Conservation (phyloP, 1,140 invertebrate genomes). For the Drosophila chauvacae region DNA sequence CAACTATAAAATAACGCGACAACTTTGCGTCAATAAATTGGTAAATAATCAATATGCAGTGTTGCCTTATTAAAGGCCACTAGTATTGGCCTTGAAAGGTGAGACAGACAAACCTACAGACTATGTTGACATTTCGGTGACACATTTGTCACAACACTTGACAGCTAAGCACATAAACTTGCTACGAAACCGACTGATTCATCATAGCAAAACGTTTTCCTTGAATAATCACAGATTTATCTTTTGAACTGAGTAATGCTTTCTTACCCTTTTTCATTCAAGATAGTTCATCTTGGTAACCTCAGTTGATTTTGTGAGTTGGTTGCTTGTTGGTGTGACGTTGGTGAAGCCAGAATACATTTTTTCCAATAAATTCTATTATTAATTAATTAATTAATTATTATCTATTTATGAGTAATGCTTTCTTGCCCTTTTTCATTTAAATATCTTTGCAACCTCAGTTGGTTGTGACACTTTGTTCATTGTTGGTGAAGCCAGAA, state of each 20-base stretch:
- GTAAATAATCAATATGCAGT: slow-evolving; percentile 13
- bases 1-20: slow-evolving; percentile 16
- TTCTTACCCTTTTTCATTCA: not conserved
- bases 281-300: not conserved
- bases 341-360: not conserved
- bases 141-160: slow-evolving; percentile 2
- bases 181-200: slow-evolving; percentile 15
- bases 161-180: not conserved
- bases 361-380: not conserved
- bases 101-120: not conserved
- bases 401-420: not conserved
- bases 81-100: slow-evolving; percentile 3
- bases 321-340: not conserved
- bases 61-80: not conserved
- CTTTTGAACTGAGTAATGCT: slow-evolving; percentile 2
- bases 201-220: slow-evolving; percentile 1
- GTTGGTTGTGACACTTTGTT: not conserved
- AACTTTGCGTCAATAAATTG: slow-evolving; percentile 5
- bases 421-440: not conserved
- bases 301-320: not conserved
- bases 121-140: slow-evolving; percentile 3
- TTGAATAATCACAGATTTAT: not conserved
- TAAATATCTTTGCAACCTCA: slow-evolving; percentile 1
- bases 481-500: no score
- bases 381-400: not conserved